Base-by-base conservation (phyloP, 2,888 invertebrate genomes). In the Atethmia centrago region DNA sequence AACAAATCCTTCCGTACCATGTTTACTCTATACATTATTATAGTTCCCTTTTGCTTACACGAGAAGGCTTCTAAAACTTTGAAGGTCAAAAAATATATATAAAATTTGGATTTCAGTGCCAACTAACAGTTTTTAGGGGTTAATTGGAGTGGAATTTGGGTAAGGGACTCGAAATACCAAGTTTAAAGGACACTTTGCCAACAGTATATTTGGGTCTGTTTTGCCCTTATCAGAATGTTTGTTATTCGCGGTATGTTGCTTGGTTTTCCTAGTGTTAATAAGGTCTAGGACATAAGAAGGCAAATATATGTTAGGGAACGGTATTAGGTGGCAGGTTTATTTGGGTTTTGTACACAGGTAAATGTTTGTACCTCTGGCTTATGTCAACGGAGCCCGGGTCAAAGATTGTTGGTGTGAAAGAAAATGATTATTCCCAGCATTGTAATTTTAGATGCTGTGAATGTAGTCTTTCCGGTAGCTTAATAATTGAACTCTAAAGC, bases 21-120 rank as follows among this genome's bases (percentile, higher is more conserved):
- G 73, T 82, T 84, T 83, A 40, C 61, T 65, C 74, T 77, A 74
- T 70, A 79, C 53, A 77, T 84, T 73, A 75, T 80, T 73, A 75
- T 80, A 79, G 82, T 79, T 77, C 72, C 36, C 55, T 53, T 74
- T 77, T 68, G 79, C 82, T 74, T 77, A 85, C 85, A 84, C 64
- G 86, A 73, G 68, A 85, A 85, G 55, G 84, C 86, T 85, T 85
- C 79, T 82, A 82, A 64, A 85, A 84, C 68, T 83, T 80, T 75
- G 68, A 74, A 82, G 85, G 82, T 69, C 75, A 72, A 80, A 80
- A 82, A 83, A 85, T 84, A 73, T 80, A 82, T 78, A 85, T 83
- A 79, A 80, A 85, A 84, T 80, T 85, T 76, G 74, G 77, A 75
- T 79, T 80, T 68, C 53, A 67, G 58, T 74, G 67, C 45, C 71